Percentiles rank a stretch among this genome's conserved stretches.
These are phyloP conservation scores for Penaeus indicus DNA, from an alignment of 1,140 invertebrate genomes.

Conservation along the genomic window DNA sequence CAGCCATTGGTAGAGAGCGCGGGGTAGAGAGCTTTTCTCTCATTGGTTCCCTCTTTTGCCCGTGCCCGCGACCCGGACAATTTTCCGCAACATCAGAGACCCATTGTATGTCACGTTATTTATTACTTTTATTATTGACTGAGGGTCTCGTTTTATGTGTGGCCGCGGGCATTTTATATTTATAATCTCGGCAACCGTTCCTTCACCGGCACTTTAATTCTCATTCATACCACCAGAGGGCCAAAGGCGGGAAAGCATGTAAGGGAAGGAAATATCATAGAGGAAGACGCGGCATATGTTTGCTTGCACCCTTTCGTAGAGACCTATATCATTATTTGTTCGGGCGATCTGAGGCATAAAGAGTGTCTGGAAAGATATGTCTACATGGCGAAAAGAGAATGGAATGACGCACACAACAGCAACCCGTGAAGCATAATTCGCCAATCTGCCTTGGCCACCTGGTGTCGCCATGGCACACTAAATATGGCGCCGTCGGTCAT, in stretches of 20 bases:
- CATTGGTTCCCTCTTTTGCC: constrained; percentile 1
- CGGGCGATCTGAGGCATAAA: too few relatives aligned
- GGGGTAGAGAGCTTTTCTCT: background rate
- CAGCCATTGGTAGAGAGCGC: constrained; percentile 5
- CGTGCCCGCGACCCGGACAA: constrained; percentile 41
- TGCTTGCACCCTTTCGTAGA: too few relatives aligned
- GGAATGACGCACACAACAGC: too few relatives aligned
- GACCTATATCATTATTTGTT: too few relatives aligned
- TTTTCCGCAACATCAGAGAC: constrained; percentile 61
- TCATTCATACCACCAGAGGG: constrained; percentile 52
- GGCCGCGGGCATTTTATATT: constrained; percentile 57
- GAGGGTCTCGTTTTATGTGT: constrained; percentile 52
- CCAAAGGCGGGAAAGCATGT: background rate
- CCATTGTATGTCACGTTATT: constrained; percentile 55
- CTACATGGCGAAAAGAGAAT: too few relatives aligned
- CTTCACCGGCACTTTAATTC: constrained; percentile 57
- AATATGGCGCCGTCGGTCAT: constrained; percentile 48
- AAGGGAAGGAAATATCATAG: too few relatives aligned
- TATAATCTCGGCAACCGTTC: constrained; percentile 60
- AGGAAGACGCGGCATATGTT: too few relatives aligned
- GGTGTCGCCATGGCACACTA: background rate
- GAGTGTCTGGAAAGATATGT: too few relatives aligned
- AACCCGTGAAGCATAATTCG: background rate
- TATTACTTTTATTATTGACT: constrained; percentile 64
- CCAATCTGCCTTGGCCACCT: constrained; percentile 15